phyloP scores from a whole-genome alignment of 2,888 invertebrate species.

The Sarcophaga variegata region DNA sequence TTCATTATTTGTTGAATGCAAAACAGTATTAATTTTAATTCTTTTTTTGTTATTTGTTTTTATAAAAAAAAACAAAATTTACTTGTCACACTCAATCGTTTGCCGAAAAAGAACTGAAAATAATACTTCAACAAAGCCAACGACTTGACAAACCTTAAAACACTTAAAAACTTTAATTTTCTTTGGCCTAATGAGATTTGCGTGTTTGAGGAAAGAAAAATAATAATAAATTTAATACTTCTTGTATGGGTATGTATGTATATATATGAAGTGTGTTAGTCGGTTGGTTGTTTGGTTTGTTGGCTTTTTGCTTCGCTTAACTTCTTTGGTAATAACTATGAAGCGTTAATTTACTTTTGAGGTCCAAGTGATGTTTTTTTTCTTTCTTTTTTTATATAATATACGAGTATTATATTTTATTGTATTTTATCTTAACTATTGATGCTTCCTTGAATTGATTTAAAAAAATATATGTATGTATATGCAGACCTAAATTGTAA shows the following conservation, averaged over 20 bases:
- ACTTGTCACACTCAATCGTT: constrained; percentile 31
- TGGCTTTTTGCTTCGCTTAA: neutral
- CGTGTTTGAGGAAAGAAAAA: constrained; percentile 30
- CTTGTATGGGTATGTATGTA: neutral
- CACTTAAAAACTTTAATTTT: neutral
- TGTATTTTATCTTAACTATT: constrained; percentile 1
- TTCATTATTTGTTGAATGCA: neutral
- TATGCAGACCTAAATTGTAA: neutral
- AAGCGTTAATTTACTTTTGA: constrained; percentile 27
- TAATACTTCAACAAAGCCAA: constrained; percentile 28
- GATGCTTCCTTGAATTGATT: neutral
- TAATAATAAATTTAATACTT: constrained; percentile 23
- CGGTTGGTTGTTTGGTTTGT: neutral
- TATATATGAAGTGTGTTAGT: neutral
- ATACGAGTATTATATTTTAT: neutral
- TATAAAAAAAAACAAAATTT: constrained; percentile 2
- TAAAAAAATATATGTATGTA: neutral
- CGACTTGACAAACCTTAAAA: constrained; percentile 47
- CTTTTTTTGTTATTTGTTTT: neutral
- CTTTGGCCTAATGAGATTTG: constrained; percentile 36
- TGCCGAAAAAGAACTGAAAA: neutral
- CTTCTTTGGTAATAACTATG: constrained; percentile 8
- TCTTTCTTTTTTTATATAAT: neutral
- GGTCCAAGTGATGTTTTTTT: neutral
- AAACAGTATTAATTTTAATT: neutral